These are phyloP conservation scores for Panurus biarmicus DNA, from an alignment of 2,113 vertebrate genomes.

Conservation along the genomic window DNA sequence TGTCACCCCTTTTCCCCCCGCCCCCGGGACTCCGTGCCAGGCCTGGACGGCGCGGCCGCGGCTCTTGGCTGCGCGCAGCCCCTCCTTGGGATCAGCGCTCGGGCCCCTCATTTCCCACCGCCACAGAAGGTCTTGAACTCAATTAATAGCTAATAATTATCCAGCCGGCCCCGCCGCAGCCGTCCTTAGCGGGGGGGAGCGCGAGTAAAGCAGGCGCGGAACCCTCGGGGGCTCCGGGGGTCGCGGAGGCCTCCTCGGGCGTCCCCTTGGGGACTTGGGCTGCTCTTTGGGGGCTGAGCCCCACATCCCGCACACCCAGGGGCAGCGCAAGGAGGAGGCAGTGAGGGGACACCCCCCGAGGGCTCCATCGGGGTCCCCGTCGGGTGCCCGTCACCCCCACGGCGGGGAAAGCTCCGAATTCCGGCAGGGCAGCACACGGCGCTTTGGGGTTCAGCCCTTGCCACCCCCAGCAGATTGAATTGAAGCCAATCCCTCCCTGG, in stretches of 20 bases:
- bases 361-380: too few relatives aligned
- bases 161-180: slow-evolving; percentile 57
- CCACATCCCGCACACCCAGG: rapidly evolving
- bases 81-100: slow-evolving; percentile 73
- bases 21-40: background rate
- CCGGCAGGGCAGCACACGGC: rapidly evolving
- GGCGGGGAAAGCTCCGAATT: background rate
- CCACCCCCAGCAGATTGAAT: rapidly evolving
- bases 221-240: background rate
- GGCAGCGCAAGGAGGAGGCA: too few relatives aligned
- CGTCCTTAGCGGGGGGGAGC: slow-evolving; percentile 30
- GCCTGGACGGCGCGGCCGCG: background rate
- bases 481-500: rapidly evolving
- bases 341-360: background rate
- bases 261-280: background rate
- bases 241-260: background rate
- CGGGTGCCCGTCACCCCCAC: background rate
- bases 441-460: background rate
- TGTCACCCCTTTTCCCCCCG: background rate
- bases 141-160: slow-evolving; percentile 94
- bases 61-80: slow-evolving; percentile 24
- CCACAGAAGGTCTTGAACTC: slow-evolving; percentile 84
- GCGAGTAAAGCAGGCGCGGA: background rate
- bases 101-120: slow-evolving; percentile 79
- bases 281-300: background rate